Conservation (phyloP, 2,888 invertebrate genomes). For the Poecilobothrus nobilitatus region DNA sequence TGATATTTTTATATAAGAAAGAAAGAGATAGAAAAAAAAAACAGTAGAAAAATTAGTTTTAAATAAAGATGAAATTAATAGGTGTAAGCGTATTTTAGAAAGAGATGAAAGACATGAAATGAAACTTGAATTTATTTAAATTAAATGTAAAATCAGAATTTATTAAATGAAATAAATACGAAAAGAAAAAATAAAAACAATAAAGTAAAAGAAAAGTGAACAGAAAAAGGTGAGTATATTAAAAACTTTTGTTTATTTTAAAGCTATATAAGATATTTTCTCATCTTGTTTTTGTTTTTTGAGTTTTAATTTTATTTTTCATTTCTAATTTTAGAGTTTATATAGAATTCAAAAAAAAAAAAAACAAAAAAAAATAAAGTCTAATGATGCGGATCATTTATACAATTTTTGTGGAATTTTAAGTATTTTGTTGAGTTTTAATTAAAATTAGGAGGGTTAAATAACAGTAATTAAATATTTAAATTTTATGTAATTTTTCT, state of each 20-base stretch:
- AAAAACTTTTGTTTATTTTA: background rate
- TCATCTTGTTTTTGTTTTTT: no score
- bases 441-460: no score
- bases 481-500: no score
- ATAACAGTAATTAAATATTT: no score
- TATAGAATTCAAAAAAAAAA: background rate
- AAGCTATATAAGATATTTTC: background rate
- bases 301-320: background rate
- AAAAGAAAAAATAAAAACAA: background rate
- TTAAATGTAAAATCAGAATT: slow-evolving; percentile 4
- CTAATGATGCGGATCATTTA: background rate
- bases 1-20: no score
- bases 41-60: background rate
- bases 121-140: background rate
- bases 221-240: background rate
- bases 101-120: no score
- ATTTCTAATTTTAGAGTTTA: background rate
- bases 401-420: background rate
- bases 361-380: background rate
- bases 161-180: background rate
- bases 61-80: no score
- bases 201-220: no score
- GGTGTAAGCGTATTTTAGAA: no score
- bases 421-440: background rate
- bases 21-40: background rate